Conservation (phyloP, 53 echinoderm and acorn worm genomes). For the Echinarachnius parma region DNA sequence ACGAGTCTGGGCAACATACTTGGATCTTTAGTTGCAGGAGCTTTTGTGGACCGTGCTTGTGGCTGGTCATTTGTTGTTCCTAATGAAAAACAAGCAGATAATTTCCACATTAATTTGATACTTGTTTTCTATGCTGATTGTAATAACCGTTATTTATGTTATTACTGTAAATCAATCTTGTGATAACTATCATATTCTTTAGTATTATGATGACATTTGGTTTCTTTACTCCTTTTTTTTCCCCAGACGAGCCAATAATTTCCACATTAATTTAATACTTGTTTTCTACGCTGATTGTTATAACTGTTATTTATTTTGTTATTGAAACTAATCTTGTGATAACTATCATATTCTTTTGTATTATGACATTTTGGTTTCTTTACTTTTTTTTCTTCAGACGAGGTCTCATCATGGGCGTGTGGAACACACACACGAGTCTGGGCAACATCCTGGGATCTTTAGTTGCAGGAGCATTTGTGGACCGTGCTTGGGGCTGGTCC, state of each 20-base stretch:
- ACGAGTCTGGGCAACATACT: constrained; percentile 93
- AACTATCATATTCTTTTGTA: neutral
- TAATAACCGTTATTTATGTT: too few relatives aligned
- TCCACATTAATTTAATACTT: too few relatives aligned
- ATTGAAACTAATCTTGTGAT: too few relatives aligned
- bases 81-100: too few relatives aligned
- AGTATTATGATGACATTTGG: neutral
- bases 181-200: too few relatives aligned
- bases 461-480: constrained; percentile 74
- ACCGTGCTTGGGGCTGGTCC: constrained; percentile 80
- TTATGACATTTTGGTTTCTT: neutral
- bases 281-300: too few relatives aligned
- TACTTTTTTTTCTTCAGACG: constrained; percentile 46
- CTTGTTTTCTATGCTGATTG: too few relatives aligned
- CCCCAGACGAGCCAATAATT: too few relatives aligned
- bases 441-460: constrained; percentile 90
- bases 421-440: constrained; percentile 94
- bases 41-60: constrained; percentile 72
- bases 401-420: constrained; percentile 91
- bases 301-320: too few relatives aligned
- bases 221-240: too few relatives aligned
- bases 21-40: constrained; percentile 76
- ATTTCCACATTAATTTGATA: too few relatives aligned
- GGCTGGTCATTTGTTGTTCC: constrained; percentile 91
- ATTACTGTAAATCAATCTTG: too few relatives aligned